Evolutionary conservation across 2,888 invertebrate species (phyloP), one percentile per base, ranked within the genome.

Genomic region (Anarsia innoxiella): DNA sequence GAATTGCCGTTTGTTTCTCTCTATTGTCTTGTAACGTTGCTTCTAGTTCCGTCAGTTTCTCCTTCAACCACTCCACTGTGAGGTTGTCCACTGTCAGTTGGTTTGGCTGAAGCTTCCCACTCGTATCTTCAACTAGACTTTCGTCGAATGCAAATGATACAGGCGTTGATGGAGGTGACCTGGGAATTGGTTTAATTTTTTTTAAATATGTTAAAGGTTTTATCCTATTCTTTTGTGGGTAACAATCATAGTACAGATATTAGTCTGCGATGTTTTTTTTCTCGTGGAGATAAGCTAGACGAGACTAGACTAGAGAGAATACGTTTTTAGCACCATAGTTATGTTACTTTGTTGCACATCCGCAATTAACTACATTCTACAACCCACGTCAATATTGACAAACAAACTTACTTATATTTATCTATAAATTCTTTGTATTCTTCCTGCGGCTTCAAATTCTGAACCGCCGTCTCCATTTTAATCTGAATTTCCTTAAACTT

Each of bases 61-160:
- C 91, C 55, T 94, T 89, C 39, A 97, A 76, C 91, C 93, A 93
- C 59, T 96, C 96, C 25, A 95, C 91, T 0, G 97, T 97, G 16
- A 96, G 87, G 71, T 96, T 96, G 72, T 97, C 96, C 0, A 97
- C 94, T 0, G 96, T 94, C 47, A 97, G 70, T 62, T 93, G 92
- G 77, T 94, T 94, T n/a, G 94, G 92, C 56, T 91, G 88, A 33
- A 96, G 86, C 70, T 93, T 93, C 5, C 96, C 95, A 34, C 93
- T 93, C 36, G 94, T 94, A 56, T 96, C 95, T 59, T 95, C 94
- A 23, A 96, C 92, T 42, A 97, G 87, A 52, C 91, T 91, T 57
- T 93, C 92, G 71, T 96, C 96, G 71, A 97, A 97, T 36, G 90
- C 90, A 64, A 97, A 95, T 46, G 90, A 88, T 31, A 93, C 82